These are phyloP conservation scores for Parambassis ranga DNA, from an alignment of 2,797 vertebrate species.

Conservation along the genomic window DNA sequence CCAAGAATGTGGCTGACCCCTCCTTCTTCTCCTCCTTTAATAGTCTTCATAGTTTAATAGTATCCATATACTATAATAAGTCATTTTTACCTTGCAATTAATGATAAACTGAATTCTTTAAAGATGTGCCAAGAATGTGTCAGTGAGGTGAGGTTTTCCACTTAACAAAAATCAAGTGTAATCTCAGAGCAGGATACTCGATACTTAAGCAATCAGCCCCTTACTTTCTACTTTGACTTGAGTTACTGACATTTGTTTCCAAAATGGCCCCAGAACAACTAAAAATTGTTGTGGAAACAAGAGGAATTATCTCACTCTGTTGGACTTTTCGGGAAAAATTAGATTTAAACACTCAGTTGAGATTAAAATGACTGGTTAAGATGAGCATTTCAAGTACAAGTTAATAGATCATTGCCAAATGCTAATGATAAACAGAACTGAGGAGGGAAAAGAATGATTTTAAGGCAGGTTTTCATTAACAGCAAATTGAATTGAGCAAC, in stretches of 20 bases:
- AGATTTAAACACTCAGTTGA: not conserved
- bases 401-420: conserved; percentile 19
- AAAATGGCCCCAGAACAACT: conserved; percentile 13
- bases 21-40: conserved; percentile 29
- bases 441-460: conserved; percentile 13
- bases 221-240: not conserved
- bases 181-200: conserved; percentile 3
- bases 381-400: not conserved
- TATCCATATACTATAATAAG: not conserved
- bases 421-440: conserved; percentile 31
- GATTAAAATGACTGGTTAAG: conserved; percentile 11
- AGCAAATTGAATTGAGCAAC: conserved; percentile 9
- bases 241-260: conserved; percentile 6
- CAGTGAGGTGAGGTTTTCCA: conserved; percentile 7
- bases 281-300: conserved; percentile 29
- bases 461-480: conserved; percentile 5
- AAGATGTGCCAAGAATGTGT: conserved; percentile 14
- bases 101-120: conserved; percentile 12
- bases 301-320: not conserved
- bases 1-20: conserved; percentile 64
- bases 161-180: not conserved
- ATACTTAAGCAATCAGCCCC: not conserved
- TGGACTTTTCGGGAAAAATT: not conserved
- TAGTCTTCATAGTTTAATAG: conserved; percentile 7
- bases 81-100: conserved; percentile 10